A percentile compares a stretch with the other conserved stretches of the same genome.
These are phyloP conservation scores for Dromas ardeola DNA, from an alignment of 2,113 vertebrate species.

Conservation along the genomic window DNA sequence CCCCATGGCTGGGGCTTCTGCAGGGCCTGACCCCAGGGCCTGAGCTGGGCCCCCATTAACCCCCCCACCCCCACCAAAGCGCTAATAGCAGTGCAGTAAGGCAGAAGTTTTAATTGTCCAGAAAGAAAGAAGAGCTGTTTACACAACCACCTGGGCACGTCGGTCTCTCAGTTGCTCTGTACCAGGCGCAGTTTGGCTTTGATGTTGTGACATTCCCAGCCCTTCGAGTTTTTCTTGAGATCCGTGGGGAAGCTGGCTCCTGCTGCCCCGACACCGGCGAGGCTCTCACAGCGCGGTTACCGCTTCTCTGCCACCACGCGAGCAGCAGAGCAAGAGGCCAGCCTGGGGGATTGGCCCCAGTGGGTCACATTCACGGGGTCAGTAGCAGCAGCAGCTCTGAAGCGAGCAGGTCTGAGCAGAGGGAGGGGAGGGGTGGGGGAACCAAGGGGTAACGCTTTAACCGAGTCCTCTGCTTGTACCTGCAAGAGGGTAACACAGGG, in stretches of 20 bases:
- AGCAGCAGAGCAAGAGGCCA: neutral
- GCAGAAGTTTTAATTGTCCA: neutral
- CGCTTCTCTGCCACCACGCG: rapidly evolving
- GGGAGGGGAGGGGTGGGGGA: rapidly evolving
- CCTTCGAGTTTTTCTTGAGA: rapidly evolving
- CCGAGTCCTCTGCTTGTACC: rapidly evolving
- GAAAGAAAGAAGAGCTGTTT: neutral
- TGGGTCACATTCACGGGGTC: neutral
- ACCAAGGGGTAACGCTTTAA: neutral
- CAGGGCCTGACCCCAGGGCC: rapidly evolving
- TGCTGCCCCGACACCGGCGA: rapidly evolving
- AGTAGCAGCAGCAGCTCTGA: neutral
- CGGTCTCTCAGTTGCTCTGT: neutral
- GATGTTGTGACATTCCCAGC: neutral
- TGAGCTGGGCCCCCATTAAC: neutral
- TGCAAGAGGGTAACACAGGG: neutral
- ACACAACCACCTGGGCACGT: neutral
- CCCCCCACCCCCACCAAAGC: neutral
- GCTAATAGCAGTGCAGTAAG: conserved; percentile 40
- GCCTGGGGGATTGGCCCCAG: rapidly evolving
- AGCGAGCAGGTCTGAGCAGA: neutral
- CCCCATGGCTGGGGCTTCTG: neutral
- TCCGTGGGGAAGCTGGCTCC: neutral
- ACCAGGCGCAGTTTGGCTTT: neutral
- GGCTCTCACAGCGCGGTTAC: rapidly evolving